Percentiles rank a stretch among this genome's conserved stretches.
Conservation (phyloP, 2,797 vertebrate species). For the Danionella dracula region DNA sequence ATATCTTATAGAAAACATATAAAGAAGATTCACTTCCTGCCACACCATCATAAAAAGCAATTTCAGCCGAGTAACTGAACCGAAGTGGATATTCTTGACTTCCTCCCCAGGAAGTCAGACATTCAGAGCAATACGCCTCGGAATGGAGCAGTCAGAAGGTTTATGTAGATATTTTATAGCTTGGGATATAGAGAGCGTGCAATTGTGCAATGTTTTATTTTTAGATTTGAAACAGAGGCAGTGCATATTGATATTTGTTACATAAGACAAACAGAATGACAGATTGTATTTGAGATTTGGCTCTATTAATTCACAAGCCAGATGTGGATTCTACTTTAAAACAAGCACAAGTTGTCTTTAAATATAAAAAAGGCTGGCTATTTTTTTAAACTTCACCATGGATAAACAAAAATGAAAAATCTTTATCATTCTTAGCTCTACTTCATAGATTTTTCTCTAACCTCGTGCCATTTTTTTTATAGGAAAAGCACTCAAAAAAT, state of each 20-base stretch:
- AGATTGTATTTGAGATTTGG: not conserved
- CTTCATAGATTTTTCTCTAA: no score
- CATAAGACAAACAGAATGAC: not conserved
- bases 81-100: conserved; percentile 34
- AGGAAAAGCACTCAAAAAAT: no score
- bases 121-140: not conserved
- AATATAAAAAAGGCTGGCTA: no score
- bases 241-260: conserved; percentile 6
- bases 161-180: conserved; percentile 27
- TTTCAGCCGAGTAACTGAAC: conserved; percentile 32
- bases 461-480: no score
- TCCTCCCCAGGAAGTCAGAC: conserved; percentile 13
- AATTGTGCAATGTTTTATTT: conserved; percentile 18
- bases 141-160: conserved; percentile 7
- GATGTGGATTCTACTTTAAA: not conserved
- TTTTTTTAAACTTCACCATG: no score
- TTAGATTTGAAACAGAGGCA: not conserved
- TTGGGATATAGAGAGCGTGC: not conserved
- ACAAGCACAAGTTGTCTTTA: not conserved
- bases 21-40: conserved; percentile 45
- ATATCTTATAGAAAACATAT: conserved; percentile 45
- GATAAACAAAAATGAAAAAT: no score
- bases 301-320: not conserved
- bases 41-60: conserved; percentile 42
- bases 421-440: no score